These are phyloP conservation scores for Emys orbicularis DNA, from an alignment of 2,797 vertebrate species.

Conservation along the genomic window DNA sequence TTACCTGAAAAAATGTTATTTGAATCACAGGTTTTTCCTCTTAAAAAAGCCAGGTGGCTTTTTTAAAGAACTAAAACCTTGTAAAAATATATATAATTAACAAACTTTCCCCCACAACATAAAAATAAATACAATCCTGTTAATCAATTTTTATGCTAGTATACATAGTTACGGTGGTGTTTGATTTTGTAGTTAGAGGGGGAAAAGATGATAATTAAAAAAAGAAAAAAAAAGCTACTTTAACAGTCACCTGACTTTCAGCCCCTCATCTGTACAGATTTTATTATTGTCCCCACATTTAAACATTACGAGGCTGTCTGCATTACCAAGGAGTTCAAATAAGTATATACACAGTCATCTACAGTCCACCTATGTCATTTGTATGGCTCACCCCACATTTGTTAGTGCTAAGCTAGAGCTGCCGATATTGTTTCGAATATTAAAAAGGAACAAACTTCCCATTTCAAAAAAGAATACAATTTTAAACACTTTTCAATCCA, in stretches of 20 bases:
- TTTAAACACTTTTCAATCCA: conserved; percentile 60
- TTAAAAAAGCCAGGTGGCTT: conserved; percentile 70
- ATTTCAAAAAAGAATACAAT: conserved; percentile 40
- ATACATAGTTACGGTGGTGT: not conserved
- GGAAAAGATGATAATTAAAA: conserved; percentile 26
- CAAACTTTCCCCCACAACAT: not conserved
- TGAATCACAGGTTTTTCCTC: conserved; percentile 26
- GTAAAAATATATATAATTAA: conserved; percentile 7
- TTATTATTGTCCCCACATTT: conserved; percentile 73
- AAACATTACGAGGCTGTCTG: conserved; percentile 79
- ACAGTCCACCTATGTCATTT: conserved; percentile 44
- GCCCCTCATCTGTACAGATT: conserved; percentile 88
- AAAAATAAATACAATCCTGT: not conserved
- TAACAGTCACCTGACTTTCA: conserved; percentile 92
- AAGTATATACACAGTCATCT: conserved; percentile 59
- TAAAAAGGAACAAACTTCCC: conserved; percentile 30
- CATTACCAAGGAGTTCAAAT: conserved; percentile 75
- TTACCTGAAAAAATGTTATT: conserved; percentile 27
- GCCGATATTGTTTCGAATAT: conserved; percentile 27
- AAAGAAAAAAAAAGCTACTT: conserved; percentile 63
- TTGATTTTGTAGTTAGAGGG: conserved; percentile 42
- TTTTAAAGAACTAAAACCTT: conserved; percentile 1
- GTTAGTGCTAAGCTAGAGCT: conserved; percentile 59
- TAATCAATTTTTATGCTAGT: not conserved
- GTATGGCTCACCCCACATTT: conserved; percentile 14